A percentile compares a stretch with the other conserved stretches of the same genome.
phyloP scores from a whole-genome alignment of 2,797 vertebrate species.

The Macropus fuliginosus region DNA sequence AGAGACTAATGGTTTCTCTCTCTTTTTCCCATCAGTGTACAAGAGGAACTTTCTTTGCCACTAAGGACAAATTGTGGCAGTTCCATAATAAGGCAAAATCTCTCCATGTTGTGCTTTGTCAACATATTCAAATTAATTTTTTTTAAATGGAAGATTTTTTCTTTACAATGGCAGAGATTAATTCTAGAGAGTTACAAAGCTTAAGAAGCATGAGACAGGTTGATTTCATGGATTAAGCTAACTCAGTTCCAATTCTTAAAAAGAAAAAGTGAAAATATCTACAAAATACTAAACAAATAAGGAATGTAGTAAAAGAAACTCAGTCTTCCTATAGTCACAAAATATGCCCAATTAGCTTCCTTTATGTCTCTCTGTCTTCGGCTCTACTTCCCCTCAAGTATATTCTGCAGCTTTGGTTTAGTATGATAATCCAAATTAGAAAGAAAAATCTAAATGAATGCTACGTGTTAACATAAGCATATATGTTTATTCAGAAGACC shows the following conservation, averaged over 20 bases:
- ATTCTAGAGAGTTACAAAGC: constrained; percentile 19
- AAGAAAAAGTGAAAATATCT: constrained; percentile 20
- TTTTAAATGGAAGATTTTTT: constrained; percentile 19
- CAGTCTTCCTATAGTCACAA: constrained; percentile 46
- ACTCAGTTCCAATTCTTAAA: constrained; percentile 3
- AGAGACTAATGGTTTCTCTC: constrained; percentile 4
- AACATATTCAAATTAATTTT: background rate
- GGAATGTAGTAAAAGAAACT: background rate
- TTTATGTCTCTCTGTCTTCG: background rate
- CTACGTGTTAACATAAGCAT: constrained; percentile 61
- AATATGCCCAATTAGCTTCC: background rate
- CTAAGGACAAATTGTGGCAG: background rate
- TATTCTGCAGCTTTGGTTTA: constrained; percentile 52
- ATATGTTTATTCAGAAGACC: constrained; percentile 56
- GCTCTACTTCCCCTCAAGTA: constrained; percentile 37
- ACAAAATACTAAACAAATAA: constrained; percentile 51
- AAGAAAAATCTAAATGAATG: constrained; percentile 74
- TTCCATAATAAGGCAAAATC: constrained; percentile 1
- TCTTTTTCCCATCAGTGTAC: background rate
- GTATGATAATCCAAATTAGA: constrained; percentile 42
- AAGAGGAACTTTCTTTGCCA: background rate
- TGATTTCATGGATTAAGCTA: background rate
- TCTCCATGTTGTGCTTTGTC: constrained; percentile 2
- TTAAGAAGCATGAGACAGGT: constrained; percentile 18
- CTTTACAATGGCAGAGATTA: background rate